Percentiles rank a stretch among this genome's conserved stretches.
phyloP scores from a whole-genome alignment of 2,888 invertebrate species.

The Ashinkailepas kermadecensis region DNA sequence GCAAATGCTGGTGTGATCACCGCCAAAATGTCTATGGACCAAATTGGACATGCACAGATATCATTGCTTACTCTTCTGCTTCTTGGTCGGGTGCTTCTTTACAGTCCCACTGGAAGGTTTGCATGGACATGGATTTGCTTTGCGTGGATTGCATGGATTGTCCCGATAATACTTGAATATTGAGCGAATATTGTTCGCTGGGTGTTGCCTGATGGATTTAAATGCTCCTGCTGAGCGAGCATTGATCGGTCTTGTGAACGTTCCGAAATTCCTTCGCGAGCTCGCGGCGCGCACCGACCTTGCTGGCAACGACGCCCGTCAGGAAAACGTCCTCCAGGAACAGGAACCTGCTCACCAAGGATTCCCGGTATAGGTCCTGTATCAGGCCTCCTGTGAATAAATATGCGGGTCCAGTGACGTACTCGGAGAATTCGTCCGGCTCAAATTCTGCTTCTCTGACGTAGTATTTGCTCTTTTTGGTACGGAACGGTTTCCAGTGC shows the following conservation, averaged over 20 bases:
- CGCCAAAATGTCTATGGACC: no score
- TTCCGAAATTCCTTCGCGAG: slow-evolving; percentile 74
- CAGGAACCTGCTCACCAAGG: slow-evolving; percentile 63
- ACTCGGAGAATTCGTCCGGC: slow-evolving; percentile 70
- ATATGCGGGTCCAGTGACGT: slow-evolving; percentile 88
- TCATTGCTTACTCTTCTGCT: no score
- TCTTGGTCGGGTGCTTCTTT: no score
- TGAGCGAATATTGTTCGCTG: no score
- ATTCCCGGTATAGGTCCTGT: slow-evolving; percentile 59
- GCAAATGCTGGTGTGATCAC: no score
- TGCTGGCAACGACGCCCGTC: slow-evolving; percentile 77
- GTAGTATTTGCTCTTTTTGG: slow-evolving; percentile 78
- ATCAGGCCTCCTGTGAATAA: slow-evolving; percentile 66
- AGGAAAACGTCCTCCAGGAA: slow-evolving; percentile 86
- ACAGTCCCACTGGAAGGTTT: no score
- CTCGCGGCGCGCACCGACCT: slow-evolving; percentile 57
- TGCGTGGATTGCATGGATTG: no score
- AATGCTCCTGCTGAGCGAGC: no score
- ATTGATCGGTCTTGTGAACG: slow-evolving; percentile 37
- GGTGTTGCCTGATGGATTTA: no score
- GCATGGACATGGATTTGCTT: no score
- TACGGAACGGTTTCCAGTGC: slow-evolving; percentile 77
- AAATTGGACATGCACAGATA: no score
- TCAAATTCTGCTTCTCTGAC: slow-evolving; percentile 69
- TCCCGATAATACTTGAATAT: no score